Evolutionary conservation across 2,797 vertebrate species (phyloP), one percentile per base, ranked within the genome.

Genomic region (Neomorphus geoffroyi): DNA sequence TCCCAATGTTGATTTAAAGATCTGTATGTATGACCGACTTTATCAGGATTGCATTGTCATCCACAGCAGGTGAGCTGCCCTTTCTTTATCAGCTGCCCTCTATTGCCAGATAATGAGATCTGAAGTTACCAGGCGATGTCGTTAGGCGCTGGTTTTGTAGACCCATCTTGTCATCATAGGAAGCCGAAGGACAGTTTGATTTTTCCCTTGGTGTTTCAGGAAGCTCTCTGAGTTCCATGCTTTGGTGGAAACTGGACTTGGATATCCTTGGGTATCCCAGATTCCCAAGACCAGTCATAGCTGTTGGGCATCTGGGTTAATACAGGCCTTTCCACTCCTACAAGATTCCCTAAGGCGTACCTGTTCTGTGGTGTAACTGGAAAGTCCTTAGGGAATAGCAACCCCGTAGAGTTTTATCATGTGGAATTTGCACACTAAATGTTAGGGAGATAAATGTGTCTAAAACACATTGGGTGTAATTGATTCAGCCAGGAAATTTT

Each of bases 21-120:
- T 99, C 94, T 99, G 99, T 97, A 98, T 97, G 97, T 99, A 98
- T 13, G 98, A 99, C 88, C 95, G 74, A 13, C 98, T 99, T 30
- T 99, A 99, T 93, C 99, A 99, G 96, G 98, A 99, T 45, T 97
- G 84, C 6, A 53, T 99, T 4, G n/a, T 95, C 8, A 32, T 99
- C 74, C 95, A 96, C 46, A 99, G 98, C 80, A 98, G 98, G 99
- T 99, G 84, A 95, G 98, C 65, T n/a, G 26, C 30, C 13, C 30
- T n/a, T 27, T 28, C 7, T 0, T 26, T 61, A 16, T 8, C 30
- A 27, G n/a, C 33, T 46, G 46, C 58, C 50, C 35, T 67, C 13
- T 33, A 1, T 6, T 78, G 54, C 28, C 27, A 18, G 30, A 16
- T 6, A 32, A 15, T 5, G 24, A 46, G 16, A 39, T 39, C 50